Conservation (phyloP, 2,113 vertebrate genomes). For the Corythaeola cristata region DNA sequence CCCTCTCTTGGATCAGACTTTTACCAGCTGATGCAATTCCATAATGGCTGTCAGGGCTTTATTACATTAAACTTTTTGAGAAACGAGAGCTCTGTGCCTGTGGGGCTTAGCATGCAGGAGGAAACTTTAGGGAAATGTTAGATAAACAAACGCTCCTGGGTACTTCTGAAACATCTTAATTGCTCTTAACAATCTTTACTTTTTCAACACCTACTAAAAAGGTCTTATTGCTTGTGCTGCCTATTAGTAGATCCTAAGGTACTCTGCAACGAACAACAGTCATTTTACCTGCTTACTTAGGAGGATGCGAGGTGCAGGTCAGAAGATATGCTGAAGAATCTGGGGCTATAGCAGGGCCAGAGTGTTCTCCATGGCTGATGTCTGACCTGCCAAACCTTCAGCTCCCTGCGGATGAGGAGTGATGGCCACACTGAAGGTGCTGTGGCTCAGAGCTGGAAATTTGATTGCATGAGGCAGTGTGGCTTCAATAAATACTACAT, state of each 20-base stretch:
- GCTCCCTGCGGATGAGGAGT: background rate
- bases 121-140: background rate
- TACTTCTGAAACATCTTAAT: background rate
- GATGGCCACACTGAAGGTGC: background rate
- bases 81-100: background rate
- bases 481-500: background rate
- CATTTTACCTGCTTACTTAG: background rate
- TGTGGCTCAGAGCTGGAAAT: background rate
- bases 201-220: background rate
- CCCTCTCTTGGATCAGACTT: background rate
- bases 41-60: background rate
- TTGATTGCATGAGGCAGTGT: rapidly evolving
- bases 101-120: background rate
- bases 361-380: background rate
- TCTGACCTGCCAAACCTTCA: background rate
- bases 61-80: background rate
- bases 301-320: background rate
- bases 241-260: background rate
- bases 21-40: background rate
- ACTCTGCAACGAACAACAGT: background rate
- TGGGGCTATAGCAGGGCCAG: background rate
- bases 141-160: background rate
- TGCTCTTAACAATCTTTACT: background rate
- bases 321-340: background rate
- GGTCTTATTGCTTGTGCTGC: background rate